These are phyloP conservation scores for Acanthiza pusilla DNA, from an alignment of 2,797 vertebrate species.

Conservation along the genomic window DNA sequence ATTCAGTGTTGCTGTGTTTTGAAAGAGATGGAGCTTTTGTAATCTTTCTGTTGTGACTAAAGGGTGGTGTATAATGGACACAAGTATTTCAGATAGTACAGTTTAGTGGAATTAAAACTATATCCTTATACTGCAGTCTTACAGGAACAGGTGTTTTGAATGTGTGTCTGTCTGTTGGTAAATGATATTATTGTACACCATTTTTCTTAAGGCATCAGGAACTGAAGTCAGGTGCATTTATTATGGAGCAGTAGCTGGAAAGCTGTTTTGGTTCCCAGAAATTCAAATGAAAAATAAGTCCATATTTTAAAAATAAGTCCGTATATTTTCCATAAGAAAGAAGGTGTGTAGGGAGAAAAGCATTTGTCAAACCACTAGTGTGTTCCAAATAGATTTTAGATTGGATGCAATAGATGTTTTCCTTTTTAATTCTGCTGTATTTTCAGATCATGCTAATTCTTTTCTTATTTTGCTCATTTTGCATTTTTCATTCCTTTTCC, in stretches of 20 bases:
- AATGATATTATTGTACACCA: background rate
- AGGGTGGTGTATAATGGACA: background rate
- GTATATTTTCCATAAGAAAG: background rate
- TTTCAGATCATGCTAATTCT: conserved; percentile 74
- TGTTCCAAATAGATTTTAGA: background rate
- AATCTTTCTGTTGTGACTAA: background rate
- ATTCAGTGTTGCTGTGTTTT: background rate
- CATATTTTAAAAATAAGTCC: background rate
- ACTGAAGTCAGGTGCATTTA: background rate
- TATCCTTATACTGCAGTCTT: background rate
- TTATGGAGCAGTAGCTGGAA: background rate
- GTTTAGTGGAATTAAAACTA: background rate
- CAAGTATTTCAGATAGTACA: background rate
- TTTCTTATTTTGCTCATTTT: conserved; percentile 79
- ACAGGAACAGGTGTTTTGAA: background rate
- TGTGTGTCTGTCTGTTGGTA: background rate
- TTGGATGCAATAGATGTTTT: conserved; percentile 49
- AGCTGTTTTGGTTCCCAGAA: background rate
- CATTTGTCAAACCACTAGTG: background rate
- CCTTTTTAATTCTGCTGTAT: conserved; percentile 70
- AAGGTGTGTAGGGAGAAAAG: background rate
- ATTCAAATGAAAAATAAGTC: background rate
- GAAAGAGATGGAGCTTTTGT: background rate
- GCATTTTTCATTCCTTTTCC: conserved; percentile 76
- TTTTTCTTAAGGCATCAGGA: background rate